Conservation (phyloP, 2,113 vertebrate genomes). For the Albula goreensis region DNA sequence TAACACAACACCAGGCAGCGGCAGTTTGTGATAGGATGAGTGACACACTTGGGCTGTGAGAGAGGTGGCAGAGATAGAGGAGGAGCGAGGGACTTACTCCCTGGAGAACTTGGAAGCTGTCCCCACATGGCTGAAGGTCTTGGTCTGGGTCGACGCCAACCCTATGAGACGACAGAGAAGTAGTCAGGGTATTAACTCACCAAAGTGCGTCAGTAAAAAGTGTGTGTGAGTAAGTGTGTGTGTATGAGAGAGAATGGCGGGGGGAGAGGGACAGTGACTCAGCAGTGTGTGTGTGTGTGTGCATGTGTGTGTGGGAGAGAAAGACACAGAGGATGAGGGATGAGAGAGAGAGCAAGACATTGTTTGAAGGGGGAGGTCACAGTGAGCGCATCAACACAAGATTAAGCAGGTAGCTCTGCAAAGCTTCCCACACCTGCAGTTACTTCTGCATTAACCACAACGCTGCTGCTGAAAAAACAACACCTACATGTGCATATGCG, state of each 20-base stretch:
- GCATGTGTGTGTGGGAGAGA: not conserved
- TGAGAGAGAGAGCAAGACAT: not conserved
- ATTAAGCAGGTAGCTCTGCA: not conserved
- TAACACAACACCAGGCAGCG: not conserved
- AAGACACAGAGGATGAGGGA: not conserved
- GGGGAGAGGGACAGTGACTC: no score
- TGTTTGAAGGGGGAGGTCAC: not conserved
- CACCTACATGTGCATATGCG: not conserved
- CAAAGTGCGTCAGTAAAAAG: not conserved
- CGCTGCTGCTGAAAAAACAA: constrained; percentile 3
- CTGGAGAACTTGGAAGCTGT: constrained; percentile 96
- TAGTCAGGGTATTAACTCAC: not conserved
- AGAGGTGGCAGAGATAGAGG: not conserved
- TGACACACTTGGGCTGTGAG: not conserved
- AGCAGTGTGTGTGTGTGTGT: not conserved
- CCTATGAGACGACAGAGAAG: constrained; percentile 67
- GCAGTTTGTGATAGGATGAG: not conserved
- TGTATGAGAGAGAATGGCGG: not conserved
- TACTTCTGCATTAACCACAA: not conserved
- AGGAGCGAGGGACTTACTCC: constrained; percentile 76
- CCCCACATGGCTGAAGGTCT: constrained; percentile 83
- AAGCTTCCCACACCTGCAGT: not conserved
- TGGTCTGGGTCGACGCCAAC: constrained; percentile 97
- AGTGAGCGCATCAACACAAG: not conserved
- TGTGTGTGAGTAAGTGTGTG: not conserved